These are phyloP conservation scores for Grammomys surdaster DNA, from an alignment of 2,113 vertebrate species.

Conservation along the genomic window DNA sequence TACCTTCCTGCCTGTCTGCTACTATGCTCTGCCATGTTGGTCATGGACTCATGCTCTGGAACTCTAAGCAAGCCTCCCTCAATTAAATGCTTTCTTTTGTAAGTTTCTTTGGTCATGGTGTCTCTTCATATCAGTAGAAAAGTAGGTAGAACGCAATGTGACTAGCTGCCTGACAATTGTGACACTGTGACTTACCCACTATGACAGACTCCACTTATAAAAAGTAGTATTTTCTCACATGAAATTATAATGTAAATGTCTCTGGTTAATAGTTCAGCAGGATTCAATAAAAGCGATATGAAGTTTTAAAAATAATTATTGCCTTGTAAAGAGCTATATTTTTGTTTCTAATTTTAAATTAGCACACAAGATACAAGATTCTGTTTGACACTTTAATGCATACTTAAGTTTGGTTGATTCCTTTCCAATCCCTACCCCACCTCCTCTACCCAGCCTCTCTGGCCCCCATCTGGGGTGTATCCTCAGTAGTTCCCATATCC, in stretches of 20 bases:
- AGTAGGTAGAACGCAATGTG: not conserved
- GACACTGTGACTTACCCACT: not conserved
- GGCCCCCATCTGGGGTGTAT: not conserved
- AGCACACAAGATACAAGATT: not conserved
- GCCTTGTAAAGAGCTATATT: not conserved
- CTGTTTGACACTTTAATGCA: not conserved
- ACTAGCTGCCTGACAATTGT: not conserved
- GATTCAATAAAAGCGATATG: not conserved
- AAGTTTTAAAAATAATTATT: not conserved
- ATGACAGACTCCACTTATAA: not conserved
- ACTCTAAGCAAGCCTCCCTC: not conserved
- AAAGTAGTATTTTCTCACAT: not conserved
- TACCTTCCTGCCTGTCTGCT: not conserved
- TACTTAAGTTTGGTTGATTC: not conserved
- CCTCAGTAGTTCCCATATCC: not conserved
- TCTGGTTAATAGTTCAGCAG: not conserved
- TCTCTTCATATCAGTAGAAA: not conserved
- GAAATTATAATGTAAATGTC: not conserved
- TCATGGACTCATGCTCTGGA: not conserved
- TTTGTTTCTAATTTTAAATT: not conserved
- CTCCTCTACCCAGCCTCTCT: not conserved
- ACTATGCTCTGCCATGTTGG: not conserved
- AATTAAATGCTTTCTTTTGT: not conserved
- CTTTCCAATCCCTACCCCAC: not conserved
- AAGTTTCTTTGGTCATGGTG: not conserved